These are phyloP conservation scores for Mellivora capensis DNA, from an alignment of 2,113 vertebrate species.

Conservation along the genomic window DNA sequence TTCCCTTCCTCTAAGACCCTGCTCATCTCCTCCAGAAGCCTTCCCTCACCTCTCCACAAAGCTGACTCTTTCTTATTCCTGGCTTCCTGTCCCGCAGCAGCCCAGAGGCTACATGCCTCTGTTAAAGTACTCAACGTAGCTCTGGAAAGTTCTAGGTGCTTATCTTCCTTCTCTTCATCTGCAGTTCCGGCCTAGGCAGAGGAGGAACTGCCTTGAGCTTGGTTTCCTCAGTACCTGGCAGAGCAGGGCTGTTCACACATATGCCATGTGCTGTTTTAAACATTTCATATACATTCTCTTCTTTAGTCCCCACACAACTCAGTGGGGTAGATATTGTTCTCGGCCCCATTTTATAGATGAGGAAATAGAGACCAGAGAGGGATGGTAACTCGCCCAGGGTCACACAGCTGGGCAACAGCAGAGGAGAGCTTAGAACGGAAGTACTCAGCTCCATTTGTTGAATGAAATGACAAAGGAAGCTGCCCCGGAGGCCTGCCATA, in stretches of 20 bases:
- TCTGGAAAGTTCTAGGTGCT: neutral
- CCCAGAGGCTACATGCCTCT: neutral
- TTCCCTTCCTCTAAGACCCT: neutral
- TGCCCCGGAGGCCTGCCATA: rapidly evolving
- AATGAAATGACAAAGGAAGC: neutral
- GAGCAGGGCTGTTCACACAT: neutral
- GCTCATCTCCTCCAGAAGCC: neutral
- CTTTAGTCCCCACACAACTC: neutral
- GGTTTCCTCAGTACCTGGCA: neutral
- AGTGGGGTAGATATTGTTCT: neutral
- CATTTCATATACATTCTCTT: neutral
- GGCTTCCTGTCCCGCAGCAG: neutral
- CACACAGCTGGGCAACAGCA: neutral
- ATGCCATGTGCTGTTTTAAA: neutral
- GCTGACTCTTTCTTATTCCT: neutral
- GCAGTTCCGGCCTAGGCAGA: neutral
- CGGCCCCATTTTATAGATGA: neutral
- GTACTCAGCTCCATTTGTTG: neutral
- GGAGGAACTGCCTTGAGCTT: neutral
- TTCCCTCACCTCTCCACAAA: neutral
- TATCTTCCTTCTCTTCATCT: neutral
- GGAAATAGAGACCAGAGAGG: neutral
- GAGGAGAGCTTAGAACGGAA: neutral
- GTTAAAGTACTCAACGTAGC: neutral
- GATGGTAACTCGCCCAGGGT: neutral